Percentiles rank a stretch among this genome's conserved stretches.
These are phyloP conservation scores for Protobothrops flavoviridis DNA, from an alignment of 2,113 vertebrate genomes.

Conservation along the genomic window DNA sequence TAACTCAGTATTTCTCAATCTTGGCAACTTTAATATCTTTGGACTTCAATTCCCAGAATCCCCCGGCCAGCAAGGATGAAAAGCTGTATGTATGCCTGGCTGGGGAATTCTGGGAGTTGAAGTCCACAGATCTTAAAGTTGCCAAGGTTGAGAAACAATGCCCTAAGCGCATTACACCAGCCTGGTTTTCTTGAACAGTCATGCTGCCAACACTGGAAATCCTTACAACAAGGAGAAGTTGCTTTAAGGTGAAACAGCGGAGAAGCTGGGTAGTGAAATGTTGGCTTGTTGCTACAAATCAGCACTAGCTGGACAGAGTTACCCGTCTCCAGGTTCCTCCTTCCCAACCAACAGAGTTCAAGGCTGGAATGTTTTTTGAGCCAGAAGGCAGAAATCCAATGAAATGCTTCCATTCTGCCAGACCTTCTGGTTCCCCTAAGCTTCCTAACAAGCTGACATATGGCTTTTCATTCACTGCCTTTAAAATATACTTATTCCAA, in stretches of 20 bases:
- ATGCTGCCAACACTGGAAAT: not conserved
- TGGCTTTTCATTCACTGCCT: not conserved
- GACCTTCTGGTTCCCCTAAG: not conserved
- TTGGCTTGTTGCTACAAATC: not conserved
- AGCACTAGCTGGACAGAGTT: not conserved
- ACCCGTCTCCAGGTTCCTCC: not conserved
- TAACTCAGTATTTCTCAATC: not conserved
- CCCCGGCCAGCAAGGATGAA: not conserved
- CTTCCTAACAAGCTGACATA: not conserved
- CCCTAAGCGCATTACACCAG: not conserved
- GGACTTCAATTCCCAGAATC: not conserved
- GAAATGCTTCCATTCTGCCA: not conserved
- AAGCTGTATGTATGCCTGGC: not conserved
- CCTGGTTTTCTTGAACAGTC: not conserved
- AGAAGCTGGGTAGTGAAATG: not conserved
- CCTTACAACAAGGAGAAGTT: not conserved
- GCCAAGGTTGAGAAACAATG: not conserved
- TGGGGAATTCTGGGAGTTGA: not conserved
- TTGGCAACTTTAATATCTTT: not conserved
- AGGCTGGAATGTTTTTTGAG: not conserved
- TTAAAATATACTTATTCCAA: not conserved
- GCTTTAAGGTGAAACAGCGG: not conserved
- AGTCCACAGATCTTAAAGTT: not conserved
- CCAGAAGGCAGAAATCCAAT: not conserved
- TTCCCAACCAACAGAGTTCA: not conserved